These are phyloP conservation scores for Pristionchus arcanus DNA, from an alignment of 2,888 invertebrate species.

Conservation along the genomic window DNA sequence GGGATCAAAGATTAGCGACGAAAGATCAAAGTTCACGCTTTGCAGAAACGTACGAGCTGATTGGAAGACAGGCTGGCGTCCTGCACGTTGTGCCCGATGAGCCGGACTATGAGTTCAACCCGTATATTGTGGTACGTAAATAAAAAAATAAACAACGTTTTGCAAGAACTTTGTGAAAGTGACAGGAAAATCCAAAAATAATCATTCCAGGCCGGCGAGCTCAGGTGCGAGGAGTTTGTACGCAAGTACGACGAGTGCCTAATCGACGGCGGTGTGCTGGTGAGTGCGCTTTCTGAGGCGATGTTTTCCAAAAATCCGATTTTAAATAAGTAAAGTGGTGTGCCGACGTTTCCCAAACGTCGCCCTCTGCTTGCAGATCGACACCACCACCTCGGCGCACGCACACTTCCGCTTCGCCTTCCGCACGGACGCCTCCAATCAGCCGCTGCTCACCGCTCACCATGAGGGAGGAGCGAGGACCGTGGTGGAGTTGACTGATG, in stretches of 20 bases:
- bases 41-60: slow-evolving; percentile 36
- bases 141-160: no score
- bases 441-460: slow-evolving; percentile 38
- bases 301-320: neutral
- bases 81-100: slow-evolving; percentile 53
- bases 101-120: neutral
- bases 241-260: slow-evolving; percentile 54
- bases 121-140: slow-evolving; percentile 7
- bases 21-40: neutral
- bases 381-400: slow-evolving; percentile 17
- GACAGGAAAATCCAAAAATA: neutral
- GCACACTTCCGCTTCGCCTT: slow-evolving; percentile 54
- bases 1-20: neutral
- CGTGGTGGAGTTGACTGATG: slow-evolving; percentile 26
- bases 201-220: slow-evolving; percentile 37
- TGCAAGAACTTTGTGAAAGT: no score
- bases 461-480: slow-evolving; percentile 36
- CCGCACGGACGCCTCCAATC: slow-evolving; percentile 52
- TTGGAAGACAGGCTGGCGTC: slow-evolving; percentile 33
- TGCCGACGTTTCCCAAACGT: neutral
- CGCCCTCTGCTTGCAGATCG: slow-evolving; percentile 22
- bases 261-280: slow-evolving; percentile 54
- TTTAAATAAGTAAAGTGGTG: neutral
- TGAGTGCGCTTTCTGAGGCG: slow-evolving; percentile 1
- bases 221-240: slow-evolving; percentile 45